These are phyloP conservation scores for Platycnemis pennipes DNA, from an alignment of 2,888 invertebrate genomes.

Conservation along the genomic window DNA sequence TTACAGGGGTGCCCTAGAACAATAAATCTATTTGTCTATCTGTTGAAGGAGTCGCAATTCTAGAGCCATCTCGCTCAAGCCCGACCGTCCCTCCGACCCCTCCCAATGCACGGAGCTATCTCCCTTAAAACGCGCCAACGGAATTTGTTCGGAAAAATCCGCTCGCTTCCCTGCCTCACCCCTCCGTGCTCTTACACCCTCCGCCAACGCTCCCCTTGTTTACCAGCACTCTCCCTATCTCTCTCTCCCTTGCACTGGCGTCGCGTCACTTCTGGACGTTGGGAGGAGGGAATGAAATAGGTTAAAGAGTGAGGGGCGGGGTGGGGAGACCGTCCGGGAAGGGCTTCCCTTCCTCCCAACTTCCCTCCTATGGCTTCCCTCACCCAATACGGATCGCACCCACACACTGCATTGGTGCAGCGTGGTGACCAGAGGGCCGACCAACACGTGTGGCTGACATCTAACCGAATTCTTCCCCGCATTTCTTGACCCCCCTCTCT, in stretches of 20 bases:
- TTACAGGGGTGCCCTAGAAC: no score
- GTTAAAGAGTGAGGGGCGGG: not conserved
- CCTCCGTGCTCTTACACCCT: not conserved
- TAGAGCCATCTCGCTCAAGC: not conserved
- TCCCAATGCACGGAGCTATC: not conserved
- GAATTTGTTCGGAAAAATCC: constrained; percentile 14
- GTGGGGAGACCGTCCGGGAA: not conserved
- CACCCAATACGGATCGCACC: not conserved
- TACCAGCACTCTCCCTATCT: not conserved
- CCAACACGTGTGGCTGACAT: no score
- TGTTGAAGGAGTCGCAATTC: no score
- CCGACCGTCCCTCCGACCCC: no score
- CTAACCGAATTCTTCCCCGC: no score
- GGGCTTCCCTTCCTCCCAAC: constrained; percentile 31
- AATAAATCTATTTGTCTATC: no score
- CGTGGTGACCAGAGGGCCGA: no score
- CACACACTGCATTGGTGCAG: not conserved
- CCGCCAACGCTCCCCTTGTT: not conserved
- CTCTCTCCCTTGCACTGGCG: not conserved
- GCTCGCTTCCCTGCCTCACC: not conserved
- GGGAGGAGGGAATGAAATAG: not conserved
- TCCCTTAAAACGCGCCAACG: not conserved
- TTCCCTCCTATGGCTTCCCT: constrained; percentile 31
- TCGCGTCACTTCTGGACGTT: not conserved
- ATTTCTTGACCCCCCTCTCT: no score